Base-by-base conservation (phyloP, 2,888 invertebrate genomes). In the Xestia c-nigrum region DNA sequence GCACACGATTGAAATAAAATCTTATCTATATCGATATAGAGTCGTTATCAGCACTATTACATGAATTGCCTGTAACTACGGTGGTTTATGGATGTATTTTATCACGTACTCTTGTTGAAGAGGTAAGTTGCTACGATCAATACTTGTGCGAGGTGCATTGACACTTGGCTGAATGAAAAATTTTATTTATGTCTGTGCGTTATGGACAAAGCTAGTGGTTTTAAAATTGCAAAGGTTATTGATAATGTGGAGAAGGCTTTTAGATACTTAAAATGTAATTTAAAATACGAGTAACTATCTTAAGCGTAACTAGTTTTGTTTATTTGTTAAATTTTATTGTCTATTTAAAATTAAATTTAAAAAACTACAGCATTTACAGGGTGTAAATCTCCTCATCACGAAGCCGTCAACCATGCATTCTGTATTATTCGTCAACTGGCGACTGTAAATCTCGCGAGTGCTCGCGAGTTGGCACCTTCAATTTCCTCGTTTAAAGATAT, bases 121-220 rank as follows among this genome's bases (percentile, higher is more conserved):
- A 76, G 76, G 69, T 66, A 65, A 68, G 59, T 70, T 46, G 38
- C 19, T 50, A 40, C 84, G 84, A 83, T 83, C 85, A 69, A 83
- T 84, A 81, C 73, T 0, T 68, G 38, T 21, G 43, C 57, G 12
- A 24, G 52, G 76, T 85, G 68, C 81, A 84, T 81, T 83, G 81
- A 84, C 85, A 72, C 69, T 55, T 65, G 38, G 14, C 38, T 57
- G 61, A 40, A 21, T 55, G 59, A 43, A 57, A 55, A 66, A 31
- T 74, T 31, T 46, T 1, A 38, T 59, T 38, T 9, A 14, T 52
- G 46, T 21, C 38, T 69, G 4, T n/a, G 3, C 19, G 46, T n/a
- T 40, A 16, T 38, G 24, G 21, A 0, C 14, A 3, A 50, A n/a
- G n/a, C n/a, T 76, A 31, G 61, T 5, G 0, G 31, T 78, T 46